Conservation (phyloP, 2,888 invertebrate genomes). For the Gasteruption jaculator region DNA sequence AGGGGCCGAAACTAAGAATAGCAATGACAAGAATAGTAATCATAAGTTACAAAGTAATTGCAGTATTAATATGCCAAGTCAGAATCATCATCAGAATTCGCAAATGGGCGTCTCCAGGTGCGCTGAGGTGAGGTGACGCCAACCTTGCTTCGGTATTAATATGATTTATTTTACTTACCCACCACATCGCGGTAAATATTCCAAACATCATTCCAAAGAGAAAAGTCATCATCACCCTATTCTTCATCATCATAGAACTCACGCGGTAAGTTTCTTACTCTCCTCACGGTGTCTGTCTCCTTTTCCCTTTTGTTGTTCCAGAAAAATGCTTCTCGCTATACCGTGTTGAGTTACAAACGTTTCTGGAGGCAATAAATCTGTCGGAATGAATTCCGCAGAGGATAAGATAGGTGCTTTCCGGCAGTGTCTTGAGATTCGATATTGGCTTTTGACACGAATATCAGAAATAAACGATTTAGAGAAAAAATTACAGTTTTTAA, state of each 20-base stretch:
- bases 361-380: too few species aligned
- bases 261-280: slow-evolving; percentile 40
- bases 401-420: too few species aligned
- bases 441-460: too few species aligned
- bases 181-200: slow-evolving; percentile 45
- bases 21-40: slow-evolving; percentile 6
- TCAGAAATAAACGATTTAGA: too few species aligned
- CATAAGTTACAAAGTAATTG: slow-evolving; percentile 19
- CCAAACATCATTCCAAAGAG: slow-evolving; percentile 45
- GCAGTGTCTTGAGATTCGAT: too few species aligned
- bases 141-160: slow-evolving; percentile 44
- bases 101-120: too few species aligned
- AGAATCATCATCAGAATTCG: slow-evolving; percentile 24
- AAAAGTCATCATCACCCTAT: slow-evolving; percentile 46
- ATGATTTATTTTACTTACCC: slow-evolving; percentile 50
- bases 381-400: too few species aligned
- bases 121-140: slow-evolving; percentile 48
- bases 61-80: slow-evolving; percentile 18
- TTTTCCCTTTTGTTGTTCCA: too few species aligned
- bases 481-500: too few species aligned
- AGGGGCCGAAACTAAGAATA: slow-evolving; percentile 14
- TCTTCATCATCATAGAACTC: slow-evolving; percentile 44
- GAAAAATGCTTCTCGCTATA: too few species aligned
- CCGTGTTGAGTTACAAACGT: too few species aligned
- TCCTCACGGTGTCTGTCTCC: too few species aligned